Evolutionary conservation across 2,888 invertebrate genomes (phyloP).

Genomic region (Lottia gigantea): DNA sequence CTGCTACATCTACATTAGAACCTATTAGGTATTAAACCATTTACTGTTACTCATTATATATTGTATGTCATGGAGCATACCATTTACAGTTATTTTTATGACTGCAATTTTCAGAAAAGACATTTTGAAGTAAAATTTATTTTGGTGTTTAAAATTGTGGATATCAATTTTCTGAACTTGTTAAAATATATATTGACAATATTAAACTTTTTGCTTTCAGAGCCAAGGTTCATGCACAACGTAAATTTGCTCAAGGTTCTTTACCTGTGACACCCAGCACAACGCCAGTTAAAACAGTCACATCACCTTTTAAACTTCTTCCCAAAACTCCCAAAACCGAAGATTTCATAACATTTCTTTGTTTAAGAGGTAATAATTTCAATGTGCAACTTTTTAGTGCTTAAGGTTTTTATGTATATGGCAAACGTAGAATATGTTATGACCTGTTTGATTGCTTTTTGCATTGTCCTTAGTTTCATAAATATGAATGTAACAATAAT

Average conservation of each 20-base stretch:
- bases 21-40: not conserved
- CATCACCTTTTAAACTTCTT: constrained; percentile 49
- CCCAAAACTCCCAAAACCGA: constrained; percentile 81
- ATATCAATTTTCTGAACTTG: too few relatives aligned
- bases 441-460: too few relatives aligned
- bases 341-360: constrained; percentile 86
- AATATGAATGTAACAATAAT: too few relatives aligned
- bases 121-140: too few relatives aligned
- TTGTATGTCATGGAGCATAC: too few relatives aligned
- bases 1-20: not conserved
- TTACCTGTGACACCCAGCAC: constrained; percentile 45
- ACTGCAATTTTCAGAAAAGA: too few relatives aligned
- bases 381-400: not conserved
- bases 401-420: too few relatives aligned
- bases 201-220: constrained; percentile 24
- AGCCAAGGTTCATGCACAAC: constrained; percentile 69
- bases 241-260: constrained; percentile 85
- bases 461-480: too few relatives aligned
- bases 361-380: constrained; percentile 76
- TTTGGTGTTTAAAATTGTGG: too few relatives aligned
- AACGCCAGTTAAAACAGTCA: constrained; percentile 39
- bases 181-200: not conserved
- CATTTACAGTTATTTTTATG: too few relatives aligned
- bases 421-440: too few relatives aligned
- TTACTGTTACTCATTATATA: too few relatives aligned